A percentile compares a stretch with the other conserved stretches of the same genome.
Evolutionary conservation across 1,140 invertebrate genomes (phyloP).

Genomic region (Homalodisca vitripennis): DNA sequence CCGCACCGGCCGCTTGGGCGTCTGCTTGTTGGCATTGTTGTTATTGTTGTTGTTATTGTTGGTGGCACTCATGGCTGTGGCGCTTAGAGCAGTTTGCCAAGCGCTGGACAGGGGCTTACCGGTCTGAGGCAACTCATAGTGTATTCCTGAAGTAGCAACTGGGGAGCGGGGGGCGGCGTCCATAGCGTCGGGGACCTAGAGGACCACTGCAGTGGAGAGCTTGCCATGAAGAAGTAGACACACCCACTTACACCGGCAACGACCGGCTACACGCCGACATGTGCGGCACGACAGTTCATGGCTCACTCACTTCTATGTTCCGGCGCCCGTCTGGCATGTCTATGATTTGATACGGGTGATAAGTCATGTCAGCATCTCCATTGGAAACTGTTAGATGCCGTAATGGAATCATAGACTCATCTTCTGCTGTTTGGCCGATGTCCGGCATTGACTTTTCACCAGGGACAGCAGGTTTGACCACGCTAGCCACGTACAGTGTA

Average conservation of each 20-base stretch:
- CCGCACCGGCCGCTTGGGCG: slow-evolving; percentile 63
- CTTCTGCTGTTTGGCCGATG: slow-evolving; percentile 42
- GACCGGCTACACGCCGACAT: no score
- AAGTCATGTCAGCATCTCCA: slow-evolving; percentile 61
- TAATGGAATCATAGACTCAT: slow-evolving; percentile 71
- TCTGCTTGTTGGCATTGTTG: slow-evolving; percentile 41
- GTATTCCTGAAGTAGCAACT: slow-evolving; percentile 15
- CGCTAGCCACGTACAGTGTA: no score
- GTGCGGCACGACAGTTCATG: no score
- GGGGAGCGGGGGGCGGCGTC: no score
- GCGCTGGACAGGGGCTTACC: slow-evolving; percentile 24
- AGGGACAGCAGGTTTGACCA: no score
- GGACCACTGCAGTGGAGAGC: no score
- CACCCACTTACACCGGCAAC: no score
- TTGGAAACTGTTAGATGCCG: slow-evolving; percentile 66
- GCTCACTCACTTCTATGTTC: no score
- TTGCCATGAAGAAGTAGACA: no score
- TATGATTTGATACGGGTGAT: slow-evolving; percentile 56
- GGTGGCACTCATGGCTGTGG: slow-evolving; percentile 34
- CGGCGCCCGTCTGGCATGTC: no score
- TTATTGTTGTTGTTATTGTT: slow-evolving; percentile 27
- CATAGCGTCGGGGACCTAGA: no score
- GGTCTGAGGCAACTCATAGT: background rate
- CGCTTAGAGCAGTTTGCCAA: slow-evolving; percentile 31
- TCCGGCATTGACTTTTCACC: slow-evolving; percentile 42